Conservation (phyloP, 1,140 invertebrate genomes). For the Penaeus japonicus region DNA sequence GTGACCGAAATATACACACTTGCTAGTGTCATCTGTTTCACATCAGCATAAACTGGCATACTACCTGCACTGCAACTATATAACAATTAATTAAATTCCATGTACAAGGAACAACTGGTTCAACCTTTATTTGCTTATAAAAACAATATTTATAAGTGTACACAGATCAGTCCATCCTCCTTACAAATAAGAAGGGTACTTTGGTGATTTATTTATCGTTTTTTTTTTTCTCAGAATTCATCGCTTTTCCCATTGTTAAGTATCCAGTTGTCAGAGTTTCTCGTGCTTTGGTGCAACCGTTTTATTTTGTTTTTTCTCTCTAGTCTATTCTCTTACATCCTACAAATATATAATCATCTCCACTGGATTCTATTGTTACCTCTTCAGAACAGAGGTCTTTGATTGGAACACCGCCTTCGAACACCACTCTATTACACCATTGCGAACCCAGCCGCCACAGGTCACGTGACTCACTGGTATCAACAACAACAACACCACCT, state of each 20-base stretch:
- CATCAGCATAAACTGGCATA: conserved; percentile 51
- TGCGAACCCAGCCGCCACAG: too few species aligned
- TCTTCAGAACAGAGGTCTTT: conserved; percentile 38
- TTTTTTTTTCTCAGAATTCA: background rate
- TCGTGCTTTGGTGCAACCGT: conserved; percentile 33
- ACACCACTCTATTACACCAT: background rate
- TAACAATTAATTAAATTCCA: conserved; percentile 56
- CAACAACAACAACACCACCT: background rate
- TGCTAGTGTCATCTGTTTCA: conserved; percentile 46
- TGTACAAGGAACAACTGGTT: conserved; percentile 55
- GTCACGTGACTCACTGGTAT: background rate
- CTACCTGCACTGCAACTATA: conserved; percentile 54
- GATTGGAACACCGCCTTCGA: conserved; percentile 16
- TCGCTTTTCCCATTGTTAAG: background rate
- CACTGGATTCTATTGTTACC: background rate
- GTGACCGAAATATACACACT: conserved; percentile 50
- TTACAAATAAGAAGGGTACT: conserved; percentile 28
- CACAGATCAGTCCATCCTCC: conserved; percentile 40
- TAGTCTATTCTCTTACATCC: conserved; percentile 3
- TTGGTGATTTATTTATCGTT: background rate
- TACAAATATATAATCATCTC: conserved; percentile 28
- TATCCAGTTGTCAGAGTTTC: conserved; percentile 35
- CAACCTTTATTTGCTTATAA: conserved; percentile 55
- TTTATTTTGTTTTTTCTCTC: background rate
- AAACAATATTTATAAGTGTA: conserved; percentile 57